Percentiles rank a stretch among this genome's conserved stretches.
These are phyloP conservation scores for Pseudonaja textilis DNA, from an alignment of 2,113 vertebrate species.

Conservation along the genomic window DNA sequence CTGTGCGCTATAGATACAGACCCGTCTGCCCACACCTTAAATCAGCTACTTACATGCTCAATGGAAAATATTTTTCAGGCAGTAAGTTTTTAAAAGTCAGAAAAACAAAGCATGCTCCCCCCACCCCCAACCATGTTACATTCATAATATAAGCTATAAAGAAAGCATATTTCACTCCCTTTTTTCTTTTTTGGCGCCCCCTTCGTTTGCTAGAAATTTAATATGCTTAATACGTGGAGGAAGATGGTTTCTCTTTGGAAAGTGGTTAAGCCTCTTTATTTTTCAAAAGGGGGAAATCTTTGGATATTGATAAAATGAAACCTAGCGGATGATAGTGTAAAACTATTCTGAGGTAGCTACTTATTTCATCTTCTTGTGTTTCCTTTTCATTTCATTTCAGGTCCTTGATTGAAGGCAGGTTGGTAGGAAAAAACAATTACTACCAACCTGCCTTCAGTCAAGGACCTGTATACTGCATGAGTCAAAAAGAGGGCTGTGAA, in stretches of 20 bases:
- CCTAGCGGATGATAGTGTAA: background rate
- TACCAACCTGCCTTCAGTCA: too few relatives aligned
- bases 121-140: too few relatives aligned
- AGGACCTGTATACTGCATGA: too few relatives aligned
- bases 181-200: background rate
- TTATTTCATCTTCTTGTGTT: background rate
- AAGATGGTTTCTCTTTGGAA: background rate
- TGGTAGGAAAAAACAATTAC: too few relatives aligned
- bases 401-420: too few relatives aligned
- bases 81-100: slow-evolving; percentile 13
- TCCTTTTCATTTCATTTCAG: background rate
- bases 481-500: too few relatives aligned
- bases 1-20: slow-evolving; percentile 62
- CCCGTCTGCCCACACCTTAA: slow-evolving; percentile 61
- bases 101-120: background rate
- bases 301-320: background rate
- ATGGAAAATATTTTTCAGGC: slow-evolving; percentile 58
- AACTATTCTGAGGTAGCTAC: background rate
- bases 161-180: background rate
- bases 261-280: background rate
- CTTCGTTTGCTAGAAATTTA: background rate
- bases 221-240: background rate
- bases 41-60: slow-evolving; percentile 57
- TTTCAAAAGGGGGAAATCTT: background rate
- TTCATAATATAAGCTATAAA: background rate